phyloP scores from a whole-genome alignment of 2,888 invertebrate species.

The Lycocerus yunnanus region DNA sequence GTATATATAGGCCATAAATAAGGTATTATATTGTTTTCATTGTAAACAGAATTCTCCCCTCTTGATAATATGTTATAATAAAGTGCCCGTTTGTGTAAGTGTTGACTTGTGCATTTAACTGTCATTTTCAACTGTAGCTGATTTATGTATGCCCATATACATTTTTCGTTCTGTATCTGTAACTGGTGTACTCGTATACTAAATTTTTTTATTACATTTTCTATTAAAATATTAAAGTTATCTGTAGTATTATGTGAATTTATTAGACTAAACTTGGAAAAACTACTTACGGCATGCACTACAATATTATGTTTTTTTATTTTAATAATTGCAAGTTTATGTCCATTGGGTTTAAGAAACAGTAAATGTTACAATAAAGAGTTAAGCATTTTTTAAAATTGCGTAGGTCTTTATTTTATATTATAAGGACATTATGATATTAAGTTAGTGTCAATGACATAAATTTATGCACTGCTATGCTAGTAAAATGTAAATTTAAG shows the following conservation, averaged over 20 bases:
- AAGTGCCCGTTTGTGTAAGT: neutral
- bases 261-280: neutral
- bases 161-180: neutral
- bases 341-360: no score
- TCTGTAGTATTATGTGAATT: neutral
- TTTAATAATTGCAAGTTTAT: no score
- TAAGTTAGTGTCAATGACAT: neutral
- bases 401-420: neutral
- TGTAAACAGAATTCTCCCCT: neutral
- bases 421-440: neutral
- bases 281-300: no score
- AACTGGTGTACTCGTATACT: neutral
- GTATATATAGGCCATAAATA: neutral
- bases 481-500: neutral
- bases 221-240: no score
- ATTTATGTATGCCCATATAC: neutral
- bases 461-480: neutral
- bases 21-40: neutral
- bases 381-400: neutral
- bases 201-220: neutral
- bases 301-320: no score
- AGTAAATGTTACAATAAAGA: no score
- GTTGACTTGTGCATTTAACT: neutral
- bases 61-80: neutral
- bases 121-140: neutral